Percentiles rank a stretch among this genome's conserved stretches.
Evolutionary conservation across 2,888 invertebrate genomes (phyloP).

Genomic region (Antheraea assamensis): DNA sequence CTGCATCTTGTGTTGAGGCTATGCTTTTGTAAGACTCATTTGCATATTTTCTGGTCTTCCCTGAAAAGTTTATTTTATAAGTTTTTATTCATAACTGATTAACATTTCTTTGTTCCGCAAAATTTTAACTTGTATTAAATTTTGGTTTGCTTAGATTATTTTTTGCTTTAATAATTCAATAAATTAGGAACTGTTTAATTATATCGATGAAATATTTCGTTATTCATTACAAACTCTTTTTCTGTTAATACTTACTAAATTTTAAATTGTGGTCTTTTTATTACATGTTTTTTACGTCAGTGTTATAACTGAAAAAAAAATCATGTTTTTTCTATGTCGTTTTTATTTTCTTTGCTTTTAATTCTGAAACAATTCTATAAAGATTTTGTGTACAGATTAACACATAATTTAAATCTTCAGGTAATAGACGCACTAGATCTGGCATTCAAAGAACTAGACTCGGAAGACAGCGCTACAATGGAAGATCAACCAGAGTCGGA

Average conservation of each 20-base stretch:
- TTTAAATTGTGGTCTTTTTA: not conserved
- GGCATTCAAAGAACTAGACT: constrained; percentile 84
- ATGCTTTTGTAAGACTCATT: constrained; percentile 9
- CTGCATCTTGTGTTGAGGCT: constrained; percentile 45
- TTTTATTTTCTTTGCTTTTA: constrained; percentile 9
- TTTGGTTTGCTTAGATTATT: not conserved
- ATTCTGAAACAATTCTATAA: not conserved
- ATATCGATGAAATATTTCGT: not conserved
- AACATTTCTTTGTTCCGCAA: not conserved
- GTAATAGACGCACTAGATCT: constrained; percentile 84
- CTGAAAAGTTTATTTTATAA: not conserved
- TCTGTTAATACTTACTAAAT: not conserved
- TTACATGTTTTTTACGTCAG: not conserved
- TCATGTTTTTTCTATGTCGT: not conserved
- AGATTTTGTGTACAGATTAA: not conserved
- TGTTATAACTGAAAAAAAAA: not conserved
- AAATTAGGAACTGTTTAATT: not conserved
- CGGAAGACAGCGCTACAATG: constrained; percentile 75
- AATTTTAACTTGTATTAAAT: not conserved
- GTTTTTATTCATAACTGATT: not conserved
- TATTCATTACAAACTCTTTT: not conserved
- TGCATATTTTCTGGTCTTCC: not conserved
- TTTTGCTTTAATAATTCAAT: not conserved
- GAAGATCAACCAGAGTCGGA: constrained; percentile 51
- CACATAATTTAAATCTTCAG: constrained; percentile 54